Evolutionary conservation across 2,888 invertebrate genomes (phyloP).

Genomic region (Neoaliturus tenellus): DNA sequence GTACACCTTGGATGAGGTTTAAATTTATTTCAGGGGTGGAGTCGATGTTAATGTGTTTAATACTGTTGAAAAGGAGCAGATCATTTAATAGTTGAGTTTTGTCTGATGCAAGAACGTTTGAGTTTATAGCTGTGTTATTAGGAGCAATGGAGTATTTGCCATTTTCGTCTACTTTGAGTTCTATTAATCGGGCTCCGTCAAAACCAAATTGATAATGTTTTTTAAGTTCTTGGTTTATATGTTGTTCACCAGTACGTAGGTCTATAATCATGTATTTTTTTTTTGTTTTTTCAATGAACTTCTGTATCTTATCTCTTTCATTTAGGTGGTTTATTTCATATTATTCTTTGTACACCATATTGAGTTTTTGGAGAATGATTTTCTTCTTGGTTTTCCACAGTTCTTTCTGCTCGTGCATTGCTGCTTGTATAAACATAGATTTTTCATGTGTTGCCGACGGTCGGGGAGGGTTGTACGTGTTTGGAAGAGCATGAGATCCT

Average conservation of each 20-base stretch:
- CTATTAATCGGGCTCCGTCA: constrained; percentile 27
- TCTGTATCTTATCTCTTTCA: background rate
- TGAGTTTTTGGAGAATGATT: constrained; percentile 24
- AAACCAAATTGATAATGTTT: constrained; percentile 22
- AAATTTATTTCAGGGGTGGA: background rate
- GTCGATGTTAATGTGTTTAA: background rate
- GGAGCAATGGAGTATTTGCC: constrained; percentile 11
- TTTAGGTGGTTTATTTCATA: background rate
- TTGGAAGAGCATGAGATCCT: background rate
- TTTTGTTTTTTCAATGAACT: background rate
- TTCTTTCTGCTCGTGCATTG: constrained; percentile 40
- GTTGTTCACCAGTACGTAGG: constrained; percentile 26
- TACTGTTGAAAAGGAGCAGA: background rate
- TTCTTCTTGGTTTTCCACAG: constrained; percentile 27
- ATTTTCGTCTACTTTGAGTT: background rate
- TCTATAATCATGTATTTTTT: constrained; percentile 13
- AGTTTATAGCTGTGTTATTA: background rate
- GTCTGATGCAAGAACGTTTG: constrained; percentile 7
- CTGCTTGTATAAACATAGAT: background rate
- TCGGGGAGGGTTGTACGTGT: background rate
- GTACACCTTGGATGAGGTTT: constrained; percentile 21
- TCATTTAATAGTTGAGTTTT: constrained; percentile 25
- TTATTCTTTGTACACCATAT: background rate
- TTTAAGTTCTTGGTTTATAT: background rate
- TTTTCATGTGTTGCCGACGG: background rate